Evolutionary conservation across 1,140 invertebrate genomes (phyloP).

Genomic region (Steinernema khuongi): DNA sequence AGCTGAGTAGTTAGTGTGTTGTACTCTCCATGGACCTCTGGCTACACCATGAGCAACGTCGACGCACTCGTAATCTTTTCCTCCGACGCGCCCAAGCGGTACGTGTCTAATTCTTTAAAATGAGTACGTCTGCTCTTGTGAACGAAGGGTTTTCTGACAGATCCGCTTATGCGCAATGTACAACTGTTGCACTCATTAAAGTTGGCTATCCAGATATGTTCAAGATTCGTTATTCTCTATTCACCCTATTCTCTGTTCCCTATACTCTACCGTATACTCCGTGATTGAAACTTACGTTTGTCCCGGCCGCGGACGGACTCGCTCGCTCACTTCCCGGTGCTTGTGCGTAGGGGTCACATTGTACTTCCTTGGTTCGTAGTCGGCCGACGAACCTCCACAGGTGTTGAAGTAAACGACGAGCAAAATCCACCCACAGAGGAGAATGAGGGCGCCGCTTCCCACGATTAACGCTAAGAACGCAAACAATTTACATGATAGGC

Average conservation of each 20-base stretch:
- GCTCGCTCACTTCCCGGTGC: background rate
- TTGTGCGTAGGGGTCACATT: background rate
- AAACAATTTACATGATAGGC: background rate
- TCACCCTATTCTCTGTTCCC: background rate
- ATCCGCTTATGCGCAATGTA: too few relatives aligned
- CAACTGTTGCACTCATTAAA: too few relatives aligned
- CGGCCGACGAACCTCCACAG: conserved; percentile 13
- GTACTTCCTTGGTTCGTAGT: background rate
- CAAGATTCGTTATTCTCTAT: too few relatives aligned
- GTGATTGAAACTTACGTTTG: too few relatives aligned
- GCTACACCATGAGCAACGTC: conserved; percentile 11
- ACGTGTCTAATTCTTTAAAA: background rate
- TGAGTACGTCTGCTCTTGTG: background rate
- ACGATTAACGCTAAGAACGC: conserved; percentile 19
- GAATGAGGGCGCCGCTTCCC: conserved; percentile 17
- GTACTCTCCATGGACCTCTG: background rate
- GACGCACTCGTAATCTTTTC: conserved; percentile 12
- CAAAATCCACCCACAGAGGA: conserved; percentile 27
- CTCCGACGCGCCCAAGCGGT: conserved; percentile 9
- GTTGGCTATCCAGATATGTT: too few relatives aligned
- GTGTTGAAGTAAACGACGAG: conserved; percentile 33
- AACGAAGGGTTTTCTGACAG: too few relatives aligned
- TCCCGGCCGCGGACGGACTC: background rate
- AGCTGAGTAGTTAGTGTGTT: background rate
- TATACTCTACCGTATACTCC: too few relatives aligned